Evolutionary conservation across 2,797 vertebrate genomes (phyloP).

Genomic region (Babyrousa celebensis): DNA sequence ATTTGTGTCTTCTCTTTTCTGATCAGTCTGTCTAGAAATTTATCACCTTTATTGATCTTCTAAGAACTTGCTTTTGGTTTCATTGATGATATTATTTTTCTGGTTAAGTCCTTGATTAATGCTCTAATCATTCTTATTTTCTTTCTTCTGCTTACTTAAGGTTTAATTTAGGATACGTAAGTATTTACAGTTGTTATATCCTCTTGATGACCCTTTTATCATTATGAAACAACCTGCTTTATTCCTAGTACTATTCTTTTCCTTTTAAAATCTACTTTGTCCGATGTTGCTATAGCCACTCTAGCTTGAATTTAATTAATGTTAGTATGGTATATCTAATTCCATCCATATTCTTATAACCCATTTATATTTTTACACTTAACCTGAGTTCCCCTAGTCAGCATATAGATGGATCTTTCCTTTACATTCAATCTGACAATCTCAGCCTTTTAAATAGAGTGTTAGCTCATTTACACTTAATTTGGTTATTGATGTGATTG

Average conservation of each 20-base stretch:
- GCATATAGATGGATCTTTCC: neutral
- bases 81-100: constrained; percentile 1
- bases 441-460: constrained; percentile 17
- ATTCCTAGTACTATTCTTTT: neutral
- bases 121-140: neutral
- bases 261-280: neutral
- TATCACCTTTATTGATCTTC: neutral
- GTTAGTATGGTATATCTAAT: neutral
- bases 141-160: neutral
- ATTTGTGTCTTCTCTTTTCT: neutral
- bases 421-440: neutral
- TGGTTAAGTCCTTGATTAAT: neutral
- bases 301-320: constrained; percentile 11
- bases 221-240: neutral
- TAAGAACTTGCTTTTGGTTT: neutral
- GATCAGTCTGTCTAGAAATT: neutral
- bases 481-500: neutral
- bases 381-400: neutral
- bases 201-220: neutral
- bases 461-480: constrained; percentile 43
- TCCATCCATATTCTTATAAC: neutral
- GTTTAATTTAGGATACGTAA: neutral
- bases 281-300: neutral
- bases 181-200: neutral
- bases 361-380: constrained; percentile 3